Evolutionary conservation across 2,797 vertebrate species (phyloP).

Genomic region (Phoxinus dragarum): DNA sequence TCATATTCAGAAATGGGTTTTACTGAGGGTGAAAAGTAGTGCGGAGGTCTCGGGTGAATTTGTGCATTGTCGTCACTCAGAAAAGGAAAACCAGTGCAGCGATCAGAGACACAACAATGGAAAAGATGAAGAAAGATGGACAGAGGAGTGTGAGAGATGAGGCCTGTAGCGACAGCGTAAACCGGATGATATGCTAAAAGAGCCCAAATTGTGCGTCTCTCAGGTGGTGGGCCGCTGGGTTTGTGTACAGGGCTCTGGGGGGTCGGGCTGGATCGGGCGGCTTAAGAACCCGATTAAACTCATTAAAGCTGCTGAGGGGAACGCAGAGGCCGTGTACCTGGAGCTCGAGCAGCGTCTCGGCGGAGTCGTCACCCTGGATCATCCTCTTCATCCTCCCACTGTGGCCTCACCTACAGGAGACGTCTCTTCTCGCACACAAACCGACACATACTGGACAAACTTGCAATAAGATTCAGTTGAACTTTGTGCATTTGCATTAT

Average conservation of each 20-base stretch:
- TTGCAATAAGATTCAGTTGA: not conserved
- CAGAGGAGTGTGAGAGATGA: not conserved
- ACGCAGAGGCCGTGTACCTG: slow-evolving; percentile 53
- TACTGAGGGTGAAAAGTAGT: slow-evolving; percentile 27
- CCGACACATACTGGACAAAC: not conserved
- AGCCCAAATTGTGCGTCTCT: slow-evolving; percentile 36
- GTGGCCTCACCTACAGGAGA: slow-evolving; percentile 50
- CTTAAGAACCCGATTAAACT: slow-evolving; percentile 65
- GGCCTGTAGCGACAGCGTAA: not conserved
- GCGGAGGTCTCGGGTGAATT: slow-evolving; percentile 42
- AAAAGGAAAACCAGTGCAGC: slow-evolving; percentile 30
- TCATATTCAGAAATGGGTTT: slow-evolving; percentile 47
- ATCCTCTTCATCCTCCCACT: slow-evolving; percentile 61
- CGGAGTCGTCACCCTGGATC: slow-evolving; percentile 58
- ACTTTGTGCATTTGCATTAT: not conserved
- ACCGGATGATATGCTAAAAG: slow-evolving; percentile 6
- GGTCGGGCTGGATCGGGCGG: slow-evolving; percentile 33
- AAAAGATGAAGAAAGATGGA: not conserved
- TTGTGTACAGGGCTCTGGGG: slow-evolving; percentile 17
- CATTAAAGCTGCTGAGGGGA: slow-evolving; percentile 62
- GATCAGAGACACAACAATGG: not conserved
- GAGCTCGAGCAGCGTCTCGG: slow-evolving; percentile 53
- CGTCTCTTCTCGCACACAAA: not conserved
- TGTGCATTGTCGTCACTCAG: slow-evolving; percentile 48
- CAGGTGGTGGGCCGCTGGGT: slow-evolving; percentile 43